phyloP scores from a whole-genome alignment of 2,113 vertebrate genomes.

The Zosterops borbonicus region DNA sequence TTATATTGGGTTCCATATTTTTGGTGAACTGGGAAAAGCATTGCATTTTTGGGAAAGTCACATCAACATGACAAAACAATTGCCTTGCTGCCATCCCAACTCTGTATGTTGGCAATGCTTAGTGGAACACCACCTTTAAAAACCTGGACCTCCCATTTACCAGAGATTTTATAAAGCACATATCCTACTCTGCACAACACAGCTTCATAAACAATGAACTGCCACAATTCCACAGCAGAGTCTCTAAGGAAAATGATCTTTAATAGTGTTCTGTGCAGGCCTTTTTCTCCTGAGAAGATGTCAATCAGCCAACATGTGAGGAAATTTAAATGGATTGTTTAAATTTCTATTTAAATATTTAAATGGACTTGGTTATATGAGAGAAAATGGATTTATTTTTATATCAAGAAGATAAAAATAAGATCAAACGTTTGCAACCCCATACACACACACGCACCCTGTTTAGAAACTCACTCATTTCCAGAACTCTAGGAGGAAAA shows the following conservation, averaged over 20 bases:
- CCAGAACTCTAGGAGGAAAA: not conserved
- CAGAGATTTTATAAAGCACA: not conserved
- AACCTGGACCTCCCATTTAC: not conserved
- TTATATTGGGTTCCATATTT: not conserved
- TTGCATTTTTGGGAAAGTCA: not conserved
- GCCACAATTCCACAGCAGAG: not conserved
- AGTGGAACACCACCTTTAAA: not conserved
- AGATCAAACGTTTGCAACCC: not conserved
- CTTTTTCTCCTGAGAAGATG: not conserved
- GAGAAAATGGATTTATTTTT: not conserved
- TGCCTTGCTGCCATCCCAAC: not conserved
- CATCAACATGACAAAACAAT: not conserved
- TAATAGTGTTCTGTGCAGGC: not conserved
- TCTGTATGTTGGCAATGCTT: not conserved
- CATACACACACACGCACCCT: fast-evolving
- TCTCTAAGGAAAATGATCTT: not conserved
- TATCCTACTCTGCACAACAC: not conserved
- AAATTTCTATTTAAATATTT: not conserved
- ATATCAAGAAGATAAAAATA: not conserved
- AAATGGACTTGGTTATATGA: not conserved
- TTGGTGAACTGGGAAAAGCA: not conserved
- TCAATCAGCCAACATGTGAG: not conserved
- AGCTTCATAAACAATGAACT: not conserved
- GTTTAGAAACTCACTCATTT: not conserved
- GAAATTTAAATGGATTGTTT: not conserved